These are phyloP conservation scores for Bembecia ichneumoniformis DNA, from an alignment of 2,888 invertebrate species.

Conservation along the genomic window DNA sequence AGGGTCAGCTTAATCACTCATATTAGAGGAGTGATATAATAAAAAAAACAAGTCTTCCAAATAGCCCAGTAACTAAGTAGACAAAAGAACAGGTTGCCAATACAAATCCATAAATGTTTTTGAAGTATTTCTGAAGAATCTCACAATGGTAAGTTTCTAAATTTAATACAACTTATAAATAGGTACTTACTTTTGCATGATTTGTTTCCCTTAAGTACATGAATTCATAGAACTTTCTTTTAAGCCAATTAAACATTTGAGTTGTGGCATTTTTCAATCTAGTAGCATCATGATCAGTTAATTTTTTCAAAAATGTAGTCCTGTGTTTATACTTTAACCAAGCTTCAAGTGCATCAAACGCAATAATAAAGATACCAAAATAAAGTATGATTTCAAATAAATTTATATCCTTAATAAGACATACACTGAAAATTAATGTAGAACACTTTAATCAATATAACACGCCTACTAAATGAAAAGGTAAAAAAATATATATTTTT, in stretches of 20 bases:
- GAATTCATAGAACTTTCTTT: conserved; percentile 35
- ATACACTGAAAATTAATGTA: conserved; percentile 36
- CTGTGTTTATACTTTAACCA: conserved; percentile 62
- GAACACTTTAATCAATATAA: not conserved
- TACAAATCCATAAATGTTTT: no score
- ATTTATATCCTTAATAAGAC: conserved; percentile 41
- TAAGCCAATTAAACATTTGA: conserved; percentile 28
- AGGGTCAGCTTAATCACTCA: no score
- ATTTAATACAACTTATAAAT: not conserved
- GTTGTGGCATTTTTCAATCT: conserved; percentile 23
- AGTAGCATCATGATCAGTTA: conserved; percentile 32
- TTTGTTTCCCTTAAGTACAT: conserved; percentile 48
- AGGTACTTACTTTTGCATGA: conserved; percentile 49
- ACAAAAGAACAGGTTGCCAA: no score
- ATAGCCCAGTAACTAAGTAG: no score
- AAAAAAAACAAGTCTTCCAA: conserved; percentile 2
- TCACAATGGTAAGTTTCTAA: no score
- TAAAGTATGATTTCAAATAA: conserved; percentile 40
- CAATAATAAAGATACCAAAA: conserved; percentile 27
- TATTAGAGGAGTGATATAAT: not conserved
- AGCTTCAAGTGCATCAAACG: conserved; percentile 50
- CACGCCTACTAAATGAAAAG: not conserved
- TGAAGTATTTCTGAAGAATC: no score
- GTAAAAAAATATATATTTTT: not conserved
- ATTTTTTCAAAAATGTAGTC: conserved; percentile 44